A percentile compares a stretch with the other conserved stretches of the same genome.
Evolutionary conservation across 2,888 invertebrate species (phyloP).

Genomic region (Nebria brevicollis): DNA sequence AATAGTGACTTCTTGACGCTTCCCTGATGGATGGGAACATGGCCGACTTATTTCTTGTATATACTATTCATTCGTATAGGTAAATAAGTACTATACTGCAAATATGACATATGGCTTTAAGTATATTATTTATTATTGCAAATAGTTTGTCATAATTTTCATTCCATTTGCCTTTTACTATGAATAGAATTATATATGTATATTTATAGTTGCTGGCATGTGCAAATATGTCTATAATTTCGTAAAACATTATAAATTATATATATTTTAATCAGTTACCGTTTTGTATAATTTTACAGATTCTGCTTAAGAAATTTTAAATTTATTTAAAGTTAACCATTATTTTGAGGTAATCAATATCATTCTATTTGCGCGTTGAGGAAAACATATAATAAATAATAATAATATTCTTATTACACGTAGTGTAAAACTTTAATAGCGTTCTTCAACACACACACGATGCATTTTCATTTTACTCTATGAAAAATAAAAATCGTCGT

Average conservation of each 20-base stretch:
- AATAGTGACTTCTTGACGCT: background rate
- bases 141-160: background rate
- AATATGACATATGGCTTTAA: background rate
- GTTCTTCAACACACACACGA: background rate
- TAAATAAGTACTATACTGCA: background rate
- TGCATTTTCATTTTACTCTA: background rate
- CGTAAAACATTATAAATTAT: no score
- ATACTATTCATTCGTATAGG: background rate
- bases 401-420: no score
- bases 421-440: background rate
- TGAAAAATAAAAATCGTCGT: background rate
- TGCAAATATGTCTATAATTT: background rate
- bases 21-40: conserved; percentile 8
- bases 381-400: no score
- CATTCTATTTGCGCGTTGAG: no score
- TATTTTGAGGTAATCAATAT: no score
- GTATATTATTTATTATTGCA: background rate
- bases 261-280: no score
- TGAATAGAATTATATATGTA: background rate
- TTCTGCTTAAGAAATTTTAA: no score
- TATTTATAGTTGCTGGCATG: background rate
- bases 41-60: background rate
- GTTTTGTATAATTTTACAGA: no score
- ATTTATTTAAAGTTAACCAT: no score
- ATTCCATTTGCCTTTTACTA: background rate